Conservation (phyloP, 2,797 vertebrate genomes). For the Orestias chungarensis region DNA sequence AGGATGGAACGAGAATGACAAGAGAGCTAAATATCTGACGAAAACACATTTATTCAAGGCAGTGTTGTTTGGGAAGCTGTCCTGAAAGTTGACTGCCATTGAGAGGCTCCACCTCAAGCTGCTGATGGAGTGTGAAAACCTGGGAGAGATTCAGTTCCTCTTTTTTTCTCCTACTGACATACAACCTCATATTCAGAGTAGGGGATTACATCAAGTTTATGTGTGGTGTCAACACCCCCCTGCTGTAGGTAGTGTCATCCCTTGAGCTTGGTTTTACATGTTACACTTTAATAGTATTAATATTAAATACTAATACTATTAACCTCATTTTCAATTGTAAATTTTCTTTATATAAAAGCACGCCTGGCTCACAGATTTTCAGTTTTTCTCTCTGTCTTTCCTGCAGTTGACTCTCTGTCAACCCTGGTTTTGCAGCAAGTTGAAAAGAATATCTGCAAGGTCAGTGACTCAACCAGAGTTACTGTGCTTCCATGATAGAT, state of each 20-base stretch:
- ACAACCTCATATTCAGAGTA: constrained; percentile 45
- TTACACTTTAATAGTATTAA: too few relatives aligned
- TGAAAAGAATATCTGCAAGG: too few relatives aligned
- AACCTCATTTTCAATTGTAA: too few relatives aligned
- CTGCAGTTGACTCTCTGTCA: too few relatives aligned
- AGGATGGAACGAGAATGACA: constrained; percentile 38
- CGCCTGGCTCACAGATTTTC: too few relatives aligned
- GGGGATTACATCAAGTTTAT: constrained; percentile 42
- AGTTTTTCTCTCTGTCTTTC: too few relatives aligned
- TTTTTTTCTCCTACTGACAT: constrained; percentile 33
- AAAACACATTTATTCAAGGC: constrained; percentile 46
- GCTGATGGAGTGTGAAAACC: constrained; percentile 60
- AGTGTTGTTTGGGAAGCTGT: constrained; percentile 31
- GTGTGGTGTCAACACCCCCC: constrained; percentile 38
- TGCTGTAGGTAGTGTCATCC: constrained; percentile 27
- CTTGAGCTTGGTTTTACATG: constrained; percentile 18
- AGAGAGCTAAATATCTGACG: constrained; percentile 61
- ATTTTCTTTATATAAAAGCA: too few relatives aligned
- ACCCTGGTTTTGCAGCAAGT: too few relatives aligned
- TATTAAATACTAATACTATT: constrained; percentile 30
- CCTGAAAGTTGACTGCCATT: constrained; percentile 27
- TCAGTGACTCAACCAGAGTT: too few relatives aligned
- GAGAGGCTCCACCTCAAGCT: constrained; percentile 41
- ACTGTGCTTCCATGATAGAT: too few relatives aligned
- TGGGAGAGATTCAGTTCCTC: constrained; percentile 29